Percentiles rank a stretch among this genome's conserved stretches.
These are phyloP conservation scores for Rhineura floridana DNA, from an alignment of 2,113 vertebrate species.

Conservation along the genomic window DNA sequence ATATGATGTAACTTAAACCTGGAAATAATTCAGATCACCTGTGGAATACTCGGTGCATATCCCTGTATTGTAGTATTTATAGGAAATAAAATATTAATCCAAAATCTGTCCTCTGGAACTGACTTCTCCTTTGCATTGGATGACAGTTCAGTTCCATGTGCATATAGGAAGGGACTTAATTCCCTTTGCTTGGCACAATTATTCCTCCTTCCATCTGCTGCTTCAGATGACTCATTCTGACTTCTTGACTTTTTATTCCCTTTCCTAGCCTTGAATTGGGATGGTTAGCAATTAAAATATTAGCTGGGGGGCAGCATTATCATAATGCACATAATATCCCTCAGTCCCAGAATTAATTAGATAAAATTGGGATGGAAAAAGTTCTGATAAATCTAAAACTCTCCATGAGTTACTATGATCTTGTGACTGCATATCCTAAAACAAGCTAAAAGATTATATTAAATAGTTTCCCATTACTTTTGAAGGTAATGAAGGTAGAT, in stretches of 20 bases:
- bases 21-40: background rate
- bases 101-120: constrained; percentile 62
- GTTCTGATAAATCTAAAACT: background rate
- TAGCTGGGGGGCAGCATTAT: constrained; percentile 44
- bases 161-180: constrained; percentile 22
- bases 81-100: constrained; percentile 60
- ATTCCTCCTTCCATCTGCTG: constrained; percentile 55
- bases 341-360: constrained; percentile 48
- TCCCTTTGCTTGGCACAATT: constrained; percentile 14
- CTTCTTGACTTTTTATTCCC: constrained; percentile 47
- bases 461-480: background rate
- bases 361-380: constrained; percentile 9
- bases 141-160: constrained; percentile 21
- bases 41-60: background rate
- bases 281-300: constrained; percentile 60
- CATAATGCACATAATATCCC: constrained; percentile 51
- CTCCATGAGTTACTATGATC: background rate
- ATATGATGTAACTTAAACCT: background rate
- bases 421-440: background rate
- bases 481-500: background rate
- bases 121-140: constrained; percentile 10
- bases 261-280: constrained; percentile 24
- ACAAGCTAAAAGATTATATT: background rate
- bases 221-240: background rate
- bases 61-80: constrained; percentile 69